A percentile compares a stretch with the other conserved stretches of the same genome.
Conservation (phyloP, 2,113 vertebrate genomes). For the Okapia johnstoni region DNA sequence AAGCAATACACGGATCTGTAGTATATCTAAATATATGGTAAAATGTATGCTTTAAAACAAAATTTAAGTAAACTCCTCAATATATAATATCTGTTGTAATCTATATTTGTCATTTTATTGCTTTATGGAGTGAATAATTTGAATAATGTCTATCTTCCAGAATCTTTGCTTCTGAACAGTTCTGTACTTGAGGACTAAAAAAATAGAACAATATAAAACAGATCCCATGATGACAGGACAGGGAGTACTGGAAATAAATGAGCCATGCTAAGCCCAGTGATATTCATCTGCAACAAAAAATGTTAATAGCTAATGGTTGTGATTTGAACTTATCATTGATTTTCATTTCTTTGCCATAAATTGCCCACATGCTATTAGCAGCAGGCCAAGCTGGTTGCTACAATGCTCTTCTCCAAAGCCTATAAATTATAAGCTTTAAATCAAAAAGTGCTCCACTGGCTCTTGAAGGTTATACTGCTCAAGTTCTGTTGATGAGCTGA, state of each 20-base stretch:
- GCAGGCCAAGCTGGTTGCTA: slow-evolving; percentile 14
- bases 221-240: not conserved
- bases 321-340: slow-evolving; percentile 60
- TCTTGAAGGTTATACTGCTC: slow-evolving; percentile 38
- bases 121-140: not conserved
- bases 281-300: slow-evolving; percentile 43
- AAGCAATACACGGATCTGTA: not conserved
- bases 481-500: slow-evolving; percentile 18
- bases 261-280: slow-evolving; percentile 14
- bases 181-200: slow-evolving; percentile 9
- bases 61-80: not conserved
- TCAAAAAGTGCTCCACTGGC: not conserved
- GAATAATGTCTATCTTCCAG: not conserved
- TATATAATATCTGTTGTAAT: not conserved
- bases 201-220: slow-evolving; percentile 35
- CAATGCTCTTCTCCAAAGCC: not conserved
- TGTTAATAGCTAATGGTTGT: slow-evolving; percentile 43
- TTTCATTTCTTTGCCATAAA: slow-evolving; percentile 62
- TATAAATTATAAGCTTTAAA: slow-evolving; percentile 53
- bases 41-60: slow-evolving; percentile 18
- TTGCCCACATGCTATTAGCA: slow-evolving; percentile 38
- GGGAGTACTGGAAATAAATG: slow-evolving; percentile 35
- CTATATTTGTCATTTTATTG: not conserved
- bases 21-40: not conserved
- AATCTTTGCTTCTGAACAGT: not conserved